Percentiles rank a stretch among this genome's conserved stretches.
Conservation (phyloP, 2,113 vertebrate genomes). For the Salvelinus fontinalis region DNA sequence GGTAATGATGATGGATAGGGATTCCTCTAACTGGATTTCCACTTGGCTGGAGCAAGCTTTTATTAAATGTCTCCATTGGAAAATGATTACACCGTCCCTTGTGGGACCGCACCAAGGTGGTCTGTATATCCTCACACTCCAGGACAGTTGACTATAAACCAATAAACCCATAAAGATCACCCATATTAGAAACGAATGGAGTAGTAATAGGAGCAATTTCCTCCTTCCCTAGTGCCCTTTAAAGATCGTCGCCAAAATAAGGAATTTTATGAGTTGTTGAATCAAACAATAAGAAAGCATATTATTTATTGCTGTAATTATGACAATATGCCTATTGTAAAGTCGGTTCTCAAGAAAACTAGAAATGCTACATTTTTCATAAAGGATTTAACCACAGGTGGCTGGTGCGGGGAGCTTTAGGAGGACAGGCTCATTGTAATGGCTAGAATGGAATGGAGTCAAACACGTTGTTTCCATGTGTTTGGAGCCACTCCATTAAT, state of each 20-base stretch:
- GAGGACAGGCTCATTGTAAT: no score
- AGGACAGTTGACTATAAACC: conserved; percentile 18
- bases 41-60: conserved; percentile 42
- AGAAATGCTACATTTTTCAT: no score
- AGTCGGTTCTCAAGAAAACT: no score
- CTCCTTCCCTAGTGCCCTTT: conserved; percentile 3
- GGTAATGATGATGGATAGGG: conserved; percentile 30
- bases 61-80: conserved; percentile 39
- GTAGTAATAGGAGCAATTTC: conserved; percentile 23
- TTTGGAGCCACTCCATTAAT: no score
- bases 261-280: conserved; percentile 16
- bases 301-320: conserved; percentile 14
- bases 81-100: conserved; percentile 34
- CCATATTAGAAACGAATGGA: conserved; percentile 20
- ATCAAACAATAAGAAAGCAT: conserved; percentile 3
- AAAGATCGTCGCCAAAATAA: conserved; percentile 10
- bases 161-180: conserved; percentile 27
- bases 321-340: not conserved
- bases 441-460: no score
- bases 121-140: conserved; percentile 19
- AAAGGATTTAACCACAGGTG: no score
- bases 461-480: no score
- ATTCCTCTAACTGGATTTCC: conserved; percentile 48
- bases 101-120: conserved; percentile 12
- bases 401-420: no score